Conservation (phyloP, 2,797 vertebrate species). For the Mormyrops boulengeri region DNA sequence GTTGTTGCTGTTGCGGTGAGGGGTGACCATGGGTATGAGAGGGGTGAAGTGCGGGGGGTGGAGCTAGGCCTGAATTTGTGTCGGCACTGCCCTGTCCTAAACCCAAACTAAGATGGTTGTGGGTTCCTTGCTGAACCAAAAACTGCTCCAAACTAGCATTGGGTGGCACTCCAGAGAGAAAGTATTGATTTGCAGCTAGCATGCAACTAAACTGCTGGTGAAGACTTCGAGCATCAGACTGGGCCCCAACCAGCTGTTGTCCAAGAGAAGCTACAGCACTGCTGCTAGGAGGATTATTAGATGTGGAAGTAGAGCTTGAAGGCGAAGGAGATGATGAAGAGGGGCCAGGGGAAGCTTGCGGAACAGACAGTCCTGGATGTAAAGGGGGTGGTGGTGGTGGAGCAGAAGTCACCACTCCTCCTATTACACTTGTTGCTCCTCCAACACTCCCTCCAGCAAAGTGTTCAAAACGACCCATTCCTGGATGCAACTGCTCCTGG, state of each 20-base stretch:
- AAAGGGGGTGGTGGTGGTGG: slow-evolving; percentile 60
- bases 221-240: slow-evolving; percentile 70
- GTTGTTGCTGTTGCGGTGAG: slow-evolving; percentile 64
- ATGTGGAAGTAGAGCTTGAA: slow-evolving; percentile 56
- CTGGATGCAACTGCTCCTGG: slow-evolving; percentile 71
- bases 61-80: slow-evolving; percentile 61
- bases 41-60: slow-evolving; percentile 67
- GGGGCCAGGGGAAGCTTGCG: slow-evolving; percentile 62
- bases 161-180: slow-evolving; percentile 67
- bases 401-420: slow-evolving; percentile 61
- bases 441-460: slow-evolving; percentile 56
- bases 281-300: slow-evolving; percentile 63
- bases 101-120: slow-evolving; percentile 67
- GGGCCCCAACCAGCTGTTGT: slow-evolving; percentile 58
- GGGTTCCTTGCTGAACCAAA: slow-evolving; percentile 68
- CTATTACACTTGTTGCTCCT: slow-evolving; percentile 56
- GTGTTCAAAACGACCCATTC: slow-evolving; percentile 68
- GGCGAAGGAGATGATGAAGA: slow-evolving; percentile 62
- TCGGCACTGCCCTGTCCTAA: slow-evolving; percentile 57
- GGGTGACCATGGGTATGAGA: slow-evolving; percentile 60
- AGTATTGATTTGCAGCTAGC: slow-evolving; percentile 75
- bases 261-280: slow-evolving; percentile 51
- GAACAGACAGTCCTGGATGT: slow-evolving; percentile 66
- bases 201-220: slow-evolving; percentile 78
- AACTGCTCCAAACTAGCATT: slow-evolving; percentile 75